Evolutionary conservation across 2,797 vertebrate genomes (phyloP).

Genomic region (Petrocephalus schoutedeni): DNA sequence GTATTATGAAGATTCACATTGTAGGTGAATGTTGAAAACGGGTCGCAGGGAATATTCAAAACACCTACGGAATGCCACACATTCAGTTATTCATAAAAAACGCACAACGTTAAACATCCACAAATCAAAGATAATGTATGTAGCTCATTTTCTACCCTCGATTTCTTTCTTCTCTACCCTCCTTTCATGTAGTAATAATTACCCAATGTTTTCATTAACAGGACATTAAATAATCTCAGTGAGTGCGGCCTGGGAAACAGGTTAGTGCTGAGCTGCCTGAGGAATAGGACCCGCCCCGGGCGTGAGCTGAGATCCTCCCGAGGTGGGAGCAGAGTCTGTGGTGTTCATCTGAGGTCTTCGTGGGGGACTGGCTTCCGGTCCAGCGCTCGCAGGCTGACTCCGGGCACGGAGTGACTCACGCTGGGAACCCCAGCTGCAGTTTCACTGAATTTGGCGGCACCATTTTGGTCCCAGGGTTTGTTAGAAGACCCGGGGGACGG

Average conservation of each 20-base stretch:
- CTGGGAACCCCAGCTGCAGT: not conserved
- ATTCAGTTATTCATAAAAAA: no score
- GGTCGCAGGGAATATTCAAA: not conserved
- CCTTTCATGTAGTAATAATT: not conserved
- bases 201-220: not conserved
- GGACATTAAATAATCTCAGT: not conserved
- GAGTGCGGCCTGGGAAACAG: not conserved
- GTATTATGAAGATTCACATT: no score
- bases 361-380: not conserved
- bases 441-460: not conserved
- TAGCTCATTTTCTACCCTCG: constrained; percentile 6
- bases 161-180: not conserved
- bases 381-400: not conserved
- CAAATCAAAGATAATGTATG: not conserved
- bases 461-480: not conserved
- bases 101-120: no score
- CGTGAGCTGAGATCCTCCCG: not conserved
- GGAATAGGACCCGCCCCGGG: not conserved
- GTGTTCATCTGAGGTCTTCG: not conserved
- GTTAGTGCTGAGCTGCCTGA: not conserved
- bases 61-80: not conserved
- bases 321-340: not conserved
- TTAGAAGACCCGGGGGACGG: not conserved
- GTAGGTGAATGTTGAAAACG: not conserved
- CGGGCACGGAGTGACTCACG: not conserved